Evolutionary conservation across 2,797 vertebrate genomes (phyloP), one percentile per base, ranked within the genome.

Genomic region (Typhlichthys subterraneus): DNA sequence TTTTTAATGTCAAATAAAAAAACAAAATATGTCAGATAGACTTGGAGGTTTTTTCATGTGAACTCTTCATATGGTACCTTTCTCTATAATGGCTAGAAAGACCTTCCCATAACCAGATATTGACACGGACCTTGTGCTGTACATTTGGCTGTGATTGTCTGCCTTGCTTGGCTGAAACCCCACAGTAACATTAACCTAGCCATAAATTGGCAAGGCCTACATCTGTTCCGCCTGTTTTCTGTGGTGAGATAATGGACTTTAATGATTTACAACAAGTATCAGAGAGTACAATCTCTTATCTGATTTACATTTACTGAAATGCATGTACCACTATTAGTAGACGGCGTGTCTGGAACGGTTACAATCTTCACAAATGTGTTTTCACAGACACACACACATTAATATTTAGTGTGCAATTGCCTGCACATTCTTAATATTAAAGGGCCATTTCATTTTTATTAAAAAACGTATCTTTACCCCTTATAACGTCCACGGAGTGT

Each of bases 391-490:
- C 50, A 15, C 65, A 55, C 60, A 17, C n/a, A 50, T 75, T 31
- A 2, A 73, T 61, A 56, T 47, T 7, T 1, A 65, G 50, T 12
- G 8, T 55, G 23, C 47, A 14, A 65, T 59, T 45, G 50, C 57
- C 57, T 51, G 13, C 54, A 66, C 77, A 64, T 60, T 46, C 57
- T 72, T 73, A 70, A 75, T 66, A 67, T 69, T 53, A 68, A 7
- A 2, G 45, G 13, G 19, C 57, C 48, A 15, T 79, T 61, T 67
- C 12, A 1, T 53, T 71, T 53, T 38, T 61, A 75, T 70, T 73
- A 82, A 77, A 84, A 79, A 76, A 73, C 50, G 59, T 72, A 70
- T 84, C 54, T 73, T 72, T 70, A 86, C 77, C 81, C 79, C 77
- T 54, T 38, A 38, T 9, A 71, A 84, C 76, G 45, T 61, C 54